Conservation (phyloP, 2,888 invertebrate species). For the Phyllotreta striolata region DNA sequence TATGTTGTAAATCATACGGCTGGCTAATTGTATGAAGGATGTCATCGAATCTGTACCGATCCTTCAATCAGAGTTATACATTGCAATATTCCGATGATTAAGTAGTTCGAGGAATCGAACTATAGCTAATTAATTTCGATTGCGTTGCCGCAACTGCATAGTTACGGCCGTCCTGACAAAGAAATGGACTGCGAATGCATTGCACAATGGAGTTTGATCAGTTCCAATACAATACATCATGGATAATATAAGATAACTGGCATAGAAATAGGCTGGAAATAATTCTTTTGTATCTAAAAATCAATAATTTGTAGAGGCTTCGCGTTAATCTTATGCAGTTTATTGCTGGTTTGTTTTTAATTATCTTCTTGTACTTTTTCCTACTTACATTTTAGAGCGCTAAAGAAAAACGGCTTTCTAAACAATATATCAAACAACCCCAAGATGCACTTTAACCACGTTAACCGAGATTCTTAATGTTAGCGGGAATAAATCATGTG, state of each 20-base stretch:
- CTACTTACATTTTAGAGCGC: not conserved
- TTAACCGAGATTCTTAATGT: conserved; percentile 19
- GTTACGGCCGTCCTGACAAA: no score
- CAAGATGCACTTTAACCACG: conserved; percentile 15
- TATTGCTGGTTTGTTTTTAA: no score
- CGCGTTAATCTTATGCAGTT: no score
- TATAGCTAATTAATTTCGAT: conserved; percentile 22
- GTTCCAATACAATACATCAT: no score
- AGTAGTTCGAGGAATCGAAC: conserved; percentile 22
- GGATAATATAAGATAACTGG: no score
- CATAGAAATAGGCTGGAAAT: no score
- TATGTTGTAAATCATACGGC: conserved; percentile 12
- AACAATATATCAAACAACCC: conserved; percentile 9
- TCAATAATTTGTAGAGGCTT: no score
- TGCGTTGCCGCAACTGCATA: no score
- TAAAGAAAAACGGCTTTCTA: not conserved
- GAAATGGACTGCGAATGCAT: no score
- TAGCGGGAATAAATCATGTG: conserved; percentile 20
- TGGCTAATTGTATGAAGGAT: conserved; percentile 30
- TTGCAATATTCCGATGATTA: conserved; percentile 29
- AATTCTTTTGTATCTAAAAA: no score
- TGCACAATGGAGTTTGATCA: no score
- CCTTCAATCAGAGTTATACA: conserved; percentile 18
- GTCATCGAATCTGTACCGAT: conserved; percentile 21
- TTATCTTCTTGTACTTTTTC: no score